Percentiles rank a stretch among this genome's conserved stretches.
Evolutionary conservation across 2,888 invertebrate species (phyloP).

Genomic region (Dynastes hyllus): DNA sequence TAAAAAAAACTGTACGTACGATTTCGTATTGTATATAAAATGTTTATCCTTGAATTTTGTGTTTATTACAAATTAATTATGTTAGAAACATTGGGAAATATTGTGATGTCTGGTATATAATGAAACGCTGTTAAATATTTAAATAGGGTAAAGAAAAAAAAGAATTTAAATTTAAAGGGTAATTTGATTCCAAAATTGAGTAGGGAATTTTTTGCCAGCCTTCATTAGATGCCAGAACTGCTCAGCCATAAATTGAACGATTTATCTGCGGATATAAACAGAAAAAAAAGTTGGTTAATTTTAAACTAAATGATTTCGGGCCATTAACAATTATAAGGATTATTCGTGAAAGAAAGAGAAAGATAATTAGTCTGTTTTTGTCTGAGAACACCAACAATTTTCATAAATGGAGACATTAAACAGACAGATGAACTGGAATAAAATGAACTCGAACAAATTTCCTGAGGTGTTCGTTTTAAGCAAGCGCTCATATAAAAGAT

Average conservation of each 20-base stretch:
- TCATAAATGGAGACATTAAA: no score
- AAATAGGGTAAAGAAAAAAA: no score
- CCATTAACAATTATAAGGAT: not conserved
- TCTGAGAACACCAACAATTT: no score
- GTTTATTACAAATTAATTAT: not conserved
- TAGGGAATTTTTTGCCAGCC: not conserved
- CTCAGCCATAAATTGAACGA: constrained; percentile 18
- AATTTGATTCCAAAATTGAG: no score
- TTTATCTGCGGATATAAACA: not conserved
- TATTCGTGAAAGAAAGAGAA: not conserved
- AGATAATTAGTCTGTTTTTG: not conserved
- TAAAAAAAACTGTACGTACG: no score
- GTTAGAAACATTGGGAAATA: no score
- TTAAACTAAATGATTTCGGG: no score
- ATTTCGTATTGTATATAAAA: not conserved
- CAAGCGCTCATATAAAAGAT: no score
- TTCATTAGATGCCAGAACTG: not conserved
- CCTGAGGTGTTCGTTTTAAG: no score
- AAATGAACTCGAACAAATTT: no score
- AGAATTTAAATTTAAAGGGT: no score
- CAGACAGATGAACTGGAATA: no score
- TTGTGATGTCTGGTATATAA: not conserved
- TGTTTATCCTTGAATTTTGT: not conserved
- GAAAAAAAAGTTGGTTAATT: not conserved
- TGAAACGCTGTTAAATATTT: not conserved